phyloP scores from a whole-genome alignment of 2,888 invertebrate species.

The Diloba caeruleocephala region DNA sequence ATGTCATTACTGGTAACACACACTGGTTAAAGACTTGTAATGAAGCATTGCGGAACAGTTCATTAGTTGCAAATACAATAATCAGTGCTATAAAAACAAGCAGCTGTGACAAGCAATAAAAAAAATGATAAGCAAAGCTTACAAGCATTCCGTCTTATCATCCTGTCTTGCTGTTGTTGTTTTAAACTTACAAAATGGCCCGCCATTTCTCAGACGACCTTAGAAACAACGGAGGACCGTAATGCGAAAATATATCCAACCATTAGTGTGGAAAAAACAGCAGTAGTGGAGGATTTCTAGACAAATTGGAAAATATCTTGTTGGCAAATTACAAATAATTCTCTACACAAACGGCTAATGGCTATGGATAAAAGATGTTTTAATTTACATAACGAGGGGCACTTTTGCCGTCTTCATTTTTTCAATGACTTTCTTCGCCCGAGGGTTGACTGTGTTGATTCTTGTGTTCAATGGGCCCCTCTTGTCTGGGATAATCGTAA shows the following conservation, averaged over 20 bases:
- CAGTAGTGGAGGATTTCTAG: constrained; percentile 58
- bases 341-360: constrained; percentile 73
- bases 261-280: constrained; percentile 64
- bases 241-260: constrained; percentile 72
- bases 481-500: constrained; percentile 64
- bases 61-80: constrained; percentile 11
- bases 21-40: too few species aligned
- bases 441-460: constrained; percentile 46
- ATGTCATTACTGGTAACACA: too few species aligned
- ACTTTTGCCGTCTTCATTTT: constrained; percentile 75
- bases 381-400: constrained; percentile 81
- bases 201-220: constrained; percentile 66
- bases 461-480: constrained; percentile 62
- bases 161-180: constrained; percentile 49
- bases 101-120: constrained; percentile 42
- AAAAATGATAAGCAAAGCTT: constrained; percentile 48
- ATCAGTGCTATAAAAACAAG: constrained; percentile 25
- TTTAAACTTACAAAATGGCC: constrained; percentile 62
- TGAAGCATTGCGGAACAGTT: too few species aligned
- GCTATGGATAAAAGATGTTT: constrained; percentile 77
- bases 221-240: constrained; percentile 61
- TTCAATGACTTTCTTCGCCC: constrained; percentile 46
- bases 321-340: constrained; percentile 80
- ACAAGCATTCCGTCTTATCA: constrained; percentile 36
- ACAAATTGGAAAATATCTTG: constrained; percentile 79